Evolutionary conservation across 2,113 vertebrate species (phyloP).

Genomic region (Cygnus buccinator): DNA sequence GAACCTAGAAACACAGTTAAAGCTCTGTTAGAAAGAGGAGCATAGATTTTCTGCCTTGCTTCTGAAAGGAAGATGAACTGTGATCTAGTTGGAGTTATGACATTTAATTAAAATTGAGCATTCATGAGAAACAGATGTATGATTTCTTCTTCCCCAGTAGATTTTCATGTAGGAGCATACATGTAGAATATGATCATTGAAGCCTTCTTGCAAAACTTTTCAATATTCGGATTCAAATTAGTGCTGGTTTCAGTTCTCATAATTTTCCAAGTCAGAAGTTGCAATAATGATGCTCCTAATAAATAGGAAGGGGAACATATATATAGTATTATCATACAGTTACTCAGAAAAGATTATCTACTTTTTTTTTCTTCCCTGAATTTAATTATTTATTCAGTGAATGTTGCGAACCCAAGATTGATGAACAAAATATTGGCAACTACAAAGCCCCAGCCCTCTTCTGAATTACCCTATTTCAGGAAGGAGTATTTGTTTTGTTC

Average conservation of each 20-base stretch:
- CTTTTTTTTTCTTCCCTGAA: not conserved
- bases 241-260: not conserved
- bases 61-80: not conserved
- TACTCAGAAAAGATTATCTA: not conserved
- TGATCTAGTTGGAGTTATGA: not conserved
- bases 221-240: not conserved
- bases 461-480: not conserved
- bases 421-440: not conserved
- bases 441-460: not conserved
- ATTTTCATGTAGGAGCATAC: not conserved
- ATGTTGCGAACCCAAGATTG: not conserved
- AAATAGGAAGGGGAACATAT: not conserved
- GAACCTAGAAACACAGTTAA: not conserved
- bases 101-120: conserved; percentile 21
- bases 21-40: not conserved
- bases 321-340: not conserved
- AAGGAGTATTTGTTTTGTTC: not conserved
- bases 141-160: not conserved
- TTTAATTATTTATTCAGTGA: not conserved
- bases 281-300: not conserved
- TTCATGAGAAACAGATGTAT: not conserved
- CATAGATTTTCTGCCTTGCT: not conserved
- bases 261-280: not conserved
- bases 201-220: not conserved
- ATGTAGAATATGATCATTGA: not conserved